Conservation (phyloP, 2,113 vertebrate genomes). For the zebrafish (Danio rerio) region GRCz12tu NC_133177.1:55581001-55581500, state of each 20-base stretch:
- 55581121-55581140: no score
- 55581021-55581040: no score
- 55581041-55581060: no score
- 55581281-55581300: background rate
- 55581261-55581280: background rate
- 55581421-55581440: background rate
- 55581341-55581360: background rate
- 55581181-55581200: no score
- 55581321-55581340: background rate
- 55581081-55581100: no score
- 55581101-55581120: no score
- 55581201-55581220: background rate
- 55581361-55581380: background rate
- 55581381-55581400: background rate
- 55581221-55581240: background rate
- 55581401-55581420: background rate
- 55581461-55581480: background rate
- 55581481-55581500: background rate
- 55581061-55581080: no score
- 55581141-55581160: no score
- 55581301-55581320: background rate
- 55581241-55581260: background rate
- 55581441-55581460: conserved; percentile 19
- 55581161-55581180: no score
- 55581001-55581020: no score